Evolutionary conservation across 2,113 vertebrate species (phyloP).

Genomic region (Enhydra lutris): DNA sequence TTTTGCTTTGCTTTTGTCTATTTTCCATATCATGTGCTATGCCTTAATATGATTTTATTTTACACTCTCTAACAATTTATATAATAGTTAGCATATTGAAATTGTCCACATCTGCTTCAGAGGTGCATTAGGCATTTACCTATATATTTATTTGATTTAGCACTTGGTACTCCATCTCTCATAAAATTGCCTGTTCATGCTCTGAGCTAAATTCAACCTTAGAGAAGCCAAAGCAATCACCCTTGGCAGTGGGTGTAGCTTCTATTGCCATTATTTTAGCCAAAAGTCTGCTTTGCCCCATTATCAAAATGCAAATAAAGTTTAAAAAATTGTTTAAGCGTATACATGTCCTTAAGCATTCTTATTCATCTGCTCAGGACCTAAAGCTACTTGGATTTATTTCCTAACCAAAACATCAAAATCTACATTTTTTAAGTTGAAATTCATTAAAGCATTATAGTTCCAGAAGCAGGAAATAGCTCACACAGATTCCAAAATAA

Average conservation of each 20-base stretch:
- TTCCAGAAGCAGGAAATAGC: neutral
- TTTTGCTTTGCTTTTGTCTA: neutral
- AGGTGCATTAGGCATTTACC: conserved; percentile 44
- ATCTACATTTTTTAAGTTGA: neutral
- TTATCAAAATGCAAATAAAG: neutral
- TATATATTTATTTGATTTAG: conserved; percentile 20
- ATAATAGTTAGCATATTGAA: conserved; percentile 23
- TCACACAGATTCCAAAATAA: neutral
- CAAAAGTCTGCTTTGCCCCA: neutral
- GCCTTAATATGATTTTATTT: conserved; percentile 32
- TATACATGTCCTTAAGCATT: neutral
- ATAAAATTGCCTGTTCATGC: neutral
- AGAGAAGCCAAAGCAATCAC: conserved; percentile 26
- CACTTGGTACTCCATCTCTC: neutral
- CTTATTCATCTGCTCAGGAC: neutral
- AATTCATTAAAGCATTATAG: neutral
- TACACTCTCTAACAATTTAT: conserved; percentile 15
- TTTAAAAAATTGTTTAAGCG: neutral
- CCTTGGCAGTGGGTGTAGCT: neutral
- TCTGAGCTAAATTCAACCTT: neutral
- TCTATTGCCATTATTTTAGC: neutral
- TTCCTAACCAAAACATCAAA: neutral
- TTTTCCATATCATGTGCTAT: neutral
- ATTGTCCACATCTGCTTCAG: conserved; percentile 10
- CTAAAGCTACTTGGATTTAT: neutral